Base-by-base conservation (phyloP, 2,888 invertebrate species). In the Ctena decussata region DNA sequence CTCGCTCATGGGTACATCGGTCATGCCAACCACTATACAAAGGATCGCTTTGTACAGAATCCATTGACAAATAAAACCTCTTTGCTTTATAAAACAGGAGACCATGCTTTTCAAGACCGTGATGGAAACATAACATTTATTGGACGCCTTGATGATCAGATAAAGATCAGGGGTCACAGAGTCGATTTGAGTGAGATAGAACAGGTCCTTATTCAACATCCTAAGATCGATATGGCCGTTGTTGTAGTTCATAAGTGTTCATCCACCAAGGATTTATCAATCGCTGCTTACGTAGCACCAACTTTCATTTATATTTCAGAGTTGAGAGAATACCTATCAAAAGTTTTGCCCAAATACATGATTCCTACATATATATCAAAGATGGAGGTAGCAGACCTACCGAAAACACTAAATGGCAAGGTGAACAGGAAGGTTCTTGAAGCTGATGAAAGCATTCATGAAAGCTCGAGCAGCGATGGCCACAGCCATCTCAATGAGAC, bases 151-250 rank as follows among this genome's bases (percentile, higher is more conserved):
- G 49, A 98, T 98, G 96, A 97, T 98, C 77, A 96, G 98, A 84
- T 93, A 0, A 93, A 93, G 72, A 89, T 93, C 32, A 82, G 93
- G 65, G 98, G 98, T 0, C 98, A 98, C 93, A 96, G 98, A 15
- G 98, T 98, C 0, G 98, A 98, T 94, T 96, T 98, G 72, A 97
- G 97, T 0, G 98, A 98, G 96, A 97, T 98, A 0, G 98, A 98
- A 57, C 91, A 91, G 65, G 88, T 92, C 2, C 81, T 92, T 8
- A 89, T 91, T 53, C 92, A 92, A 75, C 91, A 92, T 72, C 84
- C 89, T 6, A 90, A 90, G 76, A 87, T 92, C n/a, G 90, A 92
- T 12, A 82, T 91, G 77, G 91, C 90, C 12, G 91, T 91, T 0
- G 92, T 92, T 24, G 91, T 92, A 21, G 84, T 87, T 11, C 91